Evolutionary conservation across 2,888 invertebrate genomes (phyloP), one percentile per base, ranked within the genome.

Genomic region (Resseliella maxima): DNA sequence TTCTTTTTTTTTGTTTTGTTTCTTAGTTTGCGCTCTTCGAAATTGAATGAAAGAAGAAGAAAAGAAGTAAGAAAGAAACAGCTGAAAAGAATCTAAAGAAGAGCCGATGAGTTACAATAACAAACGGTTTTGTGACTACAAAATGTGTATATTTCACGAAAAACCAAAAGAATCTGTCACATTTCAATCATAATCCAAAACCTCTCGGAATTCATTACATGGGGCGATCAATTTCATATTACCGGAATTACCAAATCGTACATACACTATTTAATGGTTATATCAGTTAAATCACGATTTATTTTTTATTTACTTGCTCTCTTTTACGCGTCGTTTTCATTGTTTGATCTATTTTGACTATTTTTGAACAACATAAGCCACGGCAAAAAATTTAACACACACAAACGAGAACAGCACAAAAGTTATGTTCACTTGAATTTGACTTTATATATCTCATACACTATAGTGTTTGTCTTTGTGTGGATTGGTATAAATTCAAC

Each of bases 221-320:
- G 36, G 18, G 35, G 41, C 41, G 41, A 81, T 81, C 81, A 36
- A 81, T 81, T 81, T 36, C 35, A 18, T 15, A 81, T 81, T 81
- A 81, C 24, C 36, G 36, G 36, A 81, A 81, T 81, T 81, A 81
- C 81, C 81, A 81, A 81, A 81, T 35, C 35, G 81, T 36, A 81
- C 81, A 54, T 21, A 36, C 59, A 59, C n/a, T n/a, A n/a, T 59
- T 59, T 59, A 59, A 59, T 59, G 59, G 59, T 18, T 35, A 5
- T 81, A 36, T 81, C 81, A 36, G 35, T 81, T 36, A 81, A 81
- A 81, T 81, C 81, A 81, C 81, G 81, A 81, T 81, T 81, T 81
- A 81, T 64, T 81, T 59, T n/a, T 59, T 59, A 59, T 59, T 59
- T 59, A 24, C 59, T 59, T 27, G 24, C 59, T 24, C 27, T 59